Percentiles rank a stretch among this genome's conserved stretches.
phyloP scores from a whole-genome alignment of 1,140 invertebrate species.

The Drosophila athabasca region DNA sequence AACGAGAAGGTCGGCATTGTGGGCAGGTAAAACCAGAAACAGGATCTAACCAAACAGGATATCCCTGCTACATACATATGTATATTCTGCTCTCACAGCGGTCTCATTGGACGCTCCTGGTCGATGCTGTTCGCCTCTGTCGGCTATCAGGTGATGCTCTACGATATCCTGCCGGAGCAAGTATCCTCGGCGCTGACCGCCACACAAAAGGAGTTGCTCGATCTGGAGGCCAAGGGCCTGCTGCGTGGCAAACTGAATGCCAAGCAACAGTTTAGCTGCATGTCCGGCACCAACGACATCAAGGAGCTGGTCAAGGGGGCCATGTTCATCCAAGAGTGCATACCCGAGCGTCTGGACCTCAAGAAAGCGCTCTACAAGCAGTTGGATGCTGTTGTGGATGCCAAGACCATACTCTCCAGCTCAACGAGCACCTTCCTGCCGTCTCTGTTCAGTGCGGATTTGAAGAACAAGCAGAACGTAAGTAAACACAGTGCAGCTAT shows the following conservation, averaged over 20 bases:
- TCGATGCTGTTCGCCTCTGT: constrained; percentile 97
- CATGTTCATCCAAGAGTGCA: constrained; percentile 94
- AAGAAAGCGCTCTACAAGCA: constrained; percentile 92
- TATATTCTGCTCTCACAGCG: constrained; percentile 84
- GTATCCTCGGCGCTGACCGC: constrained; percentile 89
- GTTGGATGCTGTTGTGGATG: constrained; percentile 90
- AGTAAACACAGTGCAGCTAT: constrained; percentile 39
- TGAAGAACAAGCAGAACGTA: constrained; percentile 90
- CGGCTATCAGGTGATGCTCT: constrained; percentile 93
- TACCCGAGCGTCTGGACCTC: constrained; percentile 94
- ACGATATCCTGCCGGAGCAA: constrained; percentile 91
- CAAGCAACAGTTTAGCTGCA: constrained; percentile 90
- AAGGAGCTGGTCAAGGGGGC: constrained; percentile 88
- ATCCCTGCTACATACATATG: not conserved
- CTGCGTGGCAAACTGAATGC: constrained; percentile 90
- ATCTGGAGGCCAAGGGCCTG: constrained; percentile 88
- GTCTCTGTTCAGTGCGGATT: constrained; percentile 91
- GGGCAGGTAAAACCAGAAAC: constrained; percentile 85
- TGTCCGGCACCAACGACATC: constrained; percentile 89
- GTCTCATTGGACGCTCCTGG: constrained; percentile 96
- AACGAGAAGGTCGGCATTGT: constrained; percentile 88
- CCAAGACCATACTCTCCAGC: constrained; percentile 91
- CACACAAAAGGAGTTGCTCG: constrained; percentile 89
- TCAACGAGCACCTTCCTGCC: constrained; percentile 96
- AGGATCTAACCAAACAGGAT: not conserved